Conservation (phyloP, 2,113 vertebrate genomes). For the Numenius arquata region DNA sequence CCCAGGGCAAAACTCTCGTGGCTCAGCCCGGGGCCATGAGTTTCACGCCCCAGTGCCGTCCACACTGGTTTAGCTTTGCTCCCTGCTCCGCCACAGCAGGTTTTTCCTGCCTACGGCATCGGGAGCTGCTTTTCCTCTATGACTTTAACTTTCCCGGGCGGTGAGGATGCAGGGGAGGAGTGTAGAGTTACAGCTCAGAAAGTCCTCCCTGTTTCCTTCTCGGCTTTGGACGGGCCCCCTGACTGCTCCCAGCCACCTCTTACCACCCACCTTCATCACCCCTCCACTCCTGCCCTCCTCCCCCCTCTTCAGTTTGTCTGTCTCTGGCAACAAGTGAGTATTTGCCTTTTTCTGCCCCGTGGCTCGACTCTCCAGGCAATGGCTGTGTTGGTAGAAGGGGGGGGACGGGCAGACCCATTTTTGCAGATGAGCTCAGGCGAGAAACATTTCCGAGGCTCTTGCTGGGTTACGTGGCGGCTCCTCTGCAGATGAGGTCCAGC, state of each 20-base stretch:
- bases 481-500: not conserved
- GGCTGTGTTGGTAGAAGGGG: not conserved
- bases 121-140: not conserved
- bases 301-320: not conserved
- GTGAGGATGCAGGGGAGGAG: not conserved
- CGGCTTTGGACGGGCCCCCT: rapidly evolving
- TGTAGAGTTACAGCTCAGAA: not conserved
- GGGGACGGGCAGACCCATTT: rapidly evolving
- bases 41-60: rapidly evolving
- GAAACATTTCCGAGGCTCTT: not conserved
- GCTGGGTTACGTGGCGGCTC: not conserved
- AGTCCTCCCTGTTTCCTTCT: not conserved
- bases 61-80: not conserved
- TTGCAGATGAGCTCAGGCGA: not conserved
- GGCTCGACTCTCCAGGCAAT: not conserved
- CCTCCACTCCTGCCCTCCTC: rapidly evolving
- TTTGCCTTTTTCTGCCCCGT: not conserved
- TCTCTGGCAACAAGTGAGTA: not conserved
- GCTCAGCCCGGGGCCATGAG: rapidly evolving
- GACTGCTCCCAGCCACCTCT: rapidly evolving
- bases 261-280: rapidly evolving
- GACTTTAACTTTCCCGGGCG: not conserved
- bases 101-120: rapidly evolving
- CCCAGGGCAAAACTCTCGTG: rapidly evolving
- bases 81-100: rapidly evolving